Base-by-base conservation (phyloP, 2,888 invertebrate genomes). In the Erpobdella octoculata region DNA sequence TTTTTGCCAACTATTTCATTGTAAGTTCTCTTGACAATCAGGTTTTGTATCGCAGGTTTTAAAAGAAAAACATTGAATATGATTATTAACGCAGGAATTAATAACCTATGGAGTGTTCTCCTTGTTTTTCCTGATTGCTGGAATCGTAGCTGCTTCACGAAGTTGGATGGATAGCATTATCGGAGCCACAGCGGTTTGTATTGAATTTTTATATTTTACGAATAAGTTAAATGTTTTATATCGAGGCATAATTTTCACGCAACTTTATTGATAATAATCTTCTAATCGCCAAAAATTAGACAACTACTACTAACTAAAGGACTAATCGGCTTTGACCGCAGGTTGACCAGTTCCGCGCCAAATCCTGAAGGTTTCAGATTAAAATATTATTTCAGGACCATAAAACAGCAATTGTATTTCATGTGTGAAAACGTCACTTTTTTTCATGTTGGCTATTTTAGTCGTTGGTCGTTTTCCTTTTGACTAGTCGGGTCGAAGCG, bases 21-120 rank as follows among this genome's bases (percentile, higher is more conserved):
- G 71, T 71, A 38, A 53, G 67, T 66, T 62, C n/a, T n/a, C n/a
- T n/a, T n/a, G n/a, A n/a, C n/a, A n/a, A n/a, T n/a, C n/a, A n/a
- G n/a, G n/a, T n/a, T n/a, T n/a, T n/a, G n/a, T n/a, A n/a, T n/a
- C n/a, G n/a, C n/a, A n/a, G n/a, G n/a, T n/a, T n/a, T n/a, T n/a
- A n/a, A n/a, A n/a, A n/a, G n/a, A n/a, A n/a, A n/a, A n/a, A n/a
- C n/a, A n/a, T n/a, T n/a, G n/a, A n/a, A n/a, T n/a, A n/a, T n/a
- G n/a, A n/a, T n/a, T n/a, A n/a, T n/a, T n/a, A n/a, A n/a, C n/a
- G 18, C 70, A 72, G 72, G 72, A 72, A 58, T 53, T 72, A 65
- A 72, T 72, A 21, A 37, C 53, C 1, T 70, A 70, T 31, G 64
- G 41, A 6, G 2, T 72, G 15, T 53, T 46, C 6, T 69, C 72